phyloP scores from a whole-genome alignment of 2,113 vertebrate species.

The Trinectes maculatus region DNA sequence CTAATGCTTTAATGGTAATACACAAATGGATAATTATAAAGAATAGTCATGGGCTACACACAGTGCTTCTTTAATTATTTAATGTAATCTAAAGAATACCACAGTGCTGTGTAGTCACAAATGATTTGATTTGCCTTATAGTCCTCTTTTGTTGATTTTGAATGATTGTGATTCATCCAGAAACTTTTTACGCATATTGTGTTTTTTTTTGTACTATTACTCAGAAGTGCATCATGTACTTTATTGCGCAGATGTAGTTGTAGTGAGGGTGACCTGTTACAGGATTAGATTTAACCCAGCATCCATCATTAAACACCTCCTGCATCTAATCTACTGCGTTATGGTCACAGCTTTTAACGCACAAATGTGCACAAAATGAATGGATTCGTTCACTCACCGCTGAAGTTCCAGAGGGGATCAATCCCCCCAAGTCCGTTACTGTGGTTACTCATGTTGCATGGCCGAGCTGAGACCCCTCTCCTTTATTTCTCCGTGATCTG shows the following conservation, averaged over 20 bases:
- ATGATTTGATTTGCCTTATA: too few species aligned
- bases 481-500: neutral
- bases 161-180: too few species aligned
- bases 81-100: neutral
- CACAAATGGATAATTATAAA: neutral
- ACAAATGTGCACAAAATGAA: neutral
- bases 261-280: too few species aligned
- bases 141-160: too few species aligned
- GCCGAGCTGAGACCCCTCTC: neutral
- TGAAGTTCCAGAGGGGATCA: conserved; percentile 63
- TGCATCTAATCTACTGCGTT: neutral
- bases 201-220: too few species aligned
- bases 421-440: conserved; percentile 51
- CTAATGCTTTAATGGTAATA: neutral
- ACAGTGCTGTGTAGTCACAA: neutral
- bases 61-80: neutral
- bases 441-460: conserved; percentile 71
- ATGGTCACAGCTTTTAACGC: neutral
- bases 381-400: conserved; percentile 53
- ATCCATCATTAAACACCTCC: too few species aligned
- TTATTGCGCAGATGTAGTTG: too few species aligned
- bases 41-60: neutral
- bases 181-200: too few species aligned
- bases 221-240: too few species aligned
- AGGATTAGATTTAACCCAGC: too few species aligned